phyloP scores from a whole-genome alignment of 1,140 invertebrate genomes.

The Melanaphis sacchari region DNA sequence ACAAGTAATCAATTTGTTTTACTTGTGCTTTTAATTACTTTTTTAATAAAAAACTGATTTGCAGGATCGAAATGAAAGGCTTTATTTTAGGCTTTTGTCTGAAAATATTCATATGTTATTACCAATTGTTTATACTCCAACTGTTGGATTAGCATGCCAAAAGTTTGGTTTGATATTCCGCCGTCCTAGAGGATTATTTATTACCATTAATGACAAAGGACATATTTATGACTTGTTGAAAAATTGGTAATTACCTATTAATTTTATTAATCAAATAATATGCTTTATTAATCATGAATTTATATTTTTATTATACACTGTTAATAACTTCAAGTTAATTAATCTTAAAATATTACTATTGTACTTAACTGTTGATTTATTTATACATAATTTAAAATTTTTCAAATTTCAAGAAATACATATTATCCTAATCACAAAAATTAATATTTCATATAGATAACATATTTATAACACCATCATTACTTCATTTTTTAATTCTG shows the following conservation, averaged over 20 bases:
- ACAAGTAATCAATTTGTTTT: conserved; percentile 70
- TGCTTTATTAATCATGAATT: not conserved
- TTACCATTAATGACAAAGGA: conserved; percentile 95
- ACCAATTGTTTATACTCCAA: conserved; percentile 98
- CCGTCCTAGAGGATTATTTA: conserved; percentile 91
- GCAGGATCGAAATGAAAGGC: conserved; percentile 92
- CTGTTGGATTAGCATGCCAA: conserved; percentile 95
- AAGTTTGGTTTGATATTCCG: conserved; percentile 95
- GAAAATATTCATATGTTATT: conserved; percentile 95
- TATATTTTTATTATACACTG: not conserved
- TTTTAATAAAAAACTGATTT: conserved; percentile 61
- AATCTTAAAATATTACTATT: not conserved
- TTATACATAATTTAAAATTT: not conserved
- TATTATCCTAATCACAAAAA: not conserved
- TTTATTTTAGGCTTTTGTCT: conserved; percentile 92
- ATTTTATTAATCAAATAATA: not conserved
- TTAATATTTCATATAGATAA: not conserved
- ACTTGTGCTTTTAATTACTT: not conserved
- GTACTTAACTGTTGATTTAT: not conserved
- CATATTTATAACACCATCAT: not conserved
- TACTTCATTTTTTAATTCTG: conserved; percentile 3
- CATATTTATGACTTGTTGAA: conserved; percentile 88
- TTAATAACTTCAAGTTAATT: not conserved
- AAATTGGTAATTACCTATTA: conserved; percentile 77
- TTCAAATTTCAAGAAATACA: not conserved